Evolutionary conservation across 53 echinoderm and acorn worm species (phyloP), one percentile per base, ranked within the genome.

Genomic region (Astropecten irregularis): DNA sequence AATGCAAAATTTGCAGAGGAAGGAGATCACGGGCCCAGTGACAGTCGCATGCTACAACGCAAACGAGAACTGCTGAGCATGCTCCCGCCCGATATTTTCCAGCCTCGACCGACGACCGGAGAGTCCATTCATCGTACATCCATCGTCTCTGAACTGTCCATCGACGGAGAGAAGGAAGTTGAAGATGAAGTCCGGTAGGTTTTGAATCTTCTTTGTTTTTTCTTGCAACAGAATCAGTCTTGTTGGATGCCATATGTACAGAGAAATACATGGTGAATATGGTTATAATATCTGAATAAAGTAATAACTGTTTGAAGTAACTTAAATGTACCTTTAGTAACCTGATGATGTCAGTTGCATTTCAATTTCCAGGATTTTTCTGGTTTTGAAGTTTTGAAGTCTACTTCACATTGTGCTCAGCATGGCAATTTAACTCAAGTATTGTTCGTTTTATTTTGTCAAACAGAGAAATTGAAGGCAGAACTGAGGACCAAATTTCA

Each of bases 81-180:
- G 99, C 90, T 99, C 34, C 94, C 94, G 9, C 85, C 90, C 13
- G 94, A 92, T 74, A 83, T 92, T 23, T 86, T 95, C 82, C 85
- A 90, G 23, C 69, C 67, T 2, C 69, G 95, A 26, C 94, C 92
- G 21, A 64, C 49, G 40, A 95, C 94, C 5, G 84, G 73, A 37
- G 95, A 90, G 52, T 97, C 97, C 34, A 71, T 99, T 44, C 94
- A 99, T 46, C 87, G 86, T 8, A 95, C 92, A 11, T 94, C 94
- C n/a, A 64, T 95, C 5, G 99, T 85, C 15, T 99, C 99, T n/a
- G 79, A 92, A 35, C 52, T 91, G 61, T 91, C 89, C 22, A 76
- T 84, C 33, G 84, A 93, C 32, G 81, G 93, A 49, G 84, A 77
- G 33, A 84, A 83, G 51, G 57, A 85, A 33, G 76, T 82, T 31